Evolutionary conservation across 1,140 invertebrate genomes (phyloP).

Genomic region (Drosophila tsacasi): DNA sequence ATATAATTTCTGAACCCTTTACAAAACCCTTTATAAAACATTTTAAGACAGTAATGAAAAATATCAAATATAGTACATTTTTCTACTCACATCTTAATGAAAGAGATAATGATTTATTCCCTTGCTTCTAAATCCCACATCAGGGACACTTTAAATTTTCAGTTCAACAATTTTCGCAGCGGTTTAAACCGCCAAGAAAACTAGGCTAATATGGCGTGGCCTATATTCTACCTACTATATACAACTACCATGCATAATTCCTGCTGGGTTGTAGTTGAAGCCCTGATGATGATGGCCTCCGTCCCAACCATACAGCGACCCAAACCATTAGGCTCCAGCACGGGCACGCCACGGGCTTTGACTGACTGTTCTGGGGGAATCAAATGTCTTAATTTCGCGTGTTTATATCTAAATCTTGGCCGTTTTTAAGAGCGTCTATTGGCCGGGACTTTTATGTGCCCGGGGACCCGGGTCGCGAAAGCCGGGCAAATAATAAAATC

Average conservation of each 20-base stretch:
- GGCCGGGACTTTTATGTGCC: constrained; percentile 32
- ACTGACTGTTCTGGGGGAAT: constrained; percentile 35
- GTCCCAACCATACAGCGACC: not conserved
- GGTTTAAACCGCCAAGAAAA: constrained; percentile 1
- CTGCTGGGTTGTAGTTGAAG: constrained; percentile 4
- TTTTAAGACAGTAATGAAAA: rapidly evolving
- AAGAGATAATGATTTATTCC: not conserved
- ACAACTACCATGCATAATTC: constrained; percentile 18
- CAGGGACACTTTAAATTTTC: constrained; percentile 7
- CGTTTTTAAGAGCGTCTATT: constrained; percentile 57
- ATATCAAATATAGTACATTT: too few relatives aligned
- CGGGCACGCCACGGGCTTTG: constrained; percentile 4
- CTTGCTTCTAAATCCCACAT: not conserved
- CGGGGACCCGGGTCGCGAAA: constrained; percentile 37
- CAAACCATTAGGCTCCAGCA: constrained; percentile 14
- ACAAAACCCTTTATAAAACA: too few relatives aligned
- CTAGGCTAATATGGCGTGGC: constrained; percentile 35
- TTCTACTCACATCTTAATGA: not conserved
- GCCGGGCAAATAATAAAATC: constrained; percentile 47
- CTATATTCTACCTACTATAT: too few relatives aligned
- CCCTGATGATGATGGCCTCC: constrained; percentile 11
- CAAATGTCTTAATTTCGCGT: constrained; percentile 58
- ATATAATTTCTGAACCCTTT: not conserved
- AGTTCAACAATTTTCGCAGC: not conserved
- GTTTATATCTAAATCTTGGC: constrained; percentile 59